These are phyloP conservation scores for Etheostoma nigrum DNA, from an alignment of 2,797 vertebrate species.

Conservation along the genomic window DNA sequence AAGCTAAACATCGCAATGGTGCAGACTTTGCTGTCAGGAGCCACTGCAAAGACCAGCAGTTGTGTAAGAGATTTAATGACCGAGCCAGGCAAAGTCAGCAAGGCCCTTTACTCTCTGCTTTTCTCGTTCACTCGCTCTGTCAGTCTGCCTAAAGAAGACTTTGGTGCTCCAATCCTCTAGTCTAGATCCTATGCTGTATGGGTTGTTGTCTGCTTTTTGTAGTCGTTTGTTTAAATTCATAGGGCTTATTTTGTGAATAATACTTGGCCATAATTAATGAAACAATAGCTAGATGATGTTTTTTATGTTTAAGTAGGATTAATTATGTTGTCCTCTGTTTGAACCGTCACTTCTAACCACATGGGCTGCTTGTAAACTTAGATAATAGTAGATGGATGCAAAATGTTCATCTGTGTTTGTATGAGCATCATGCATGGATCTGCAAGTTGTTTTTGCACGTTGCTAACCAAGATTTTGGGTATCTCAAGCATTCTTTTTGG, in stretches of 20 bases:
- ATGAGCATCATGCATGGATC: not conserved
- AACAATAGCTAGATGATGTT: constrained; percentile 4
- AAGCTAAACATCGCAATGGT: constrained; percentile 35
- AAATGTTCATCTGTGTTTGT: not conserved
- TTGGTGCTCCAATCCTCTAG: not conserved
- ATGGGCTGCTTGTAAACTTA: constrained; percentile 5
- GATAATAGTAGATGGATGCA: constrained; percentile 36
- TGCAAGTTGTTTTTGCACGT: constrained; percentile 6
- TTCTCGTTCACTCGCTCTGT: constrained; percentile 43
- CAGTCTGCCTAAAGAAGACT: constrained; percentile 31
- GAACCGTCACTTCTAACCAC: constrained; percentile 13
- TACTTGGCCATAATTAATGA: not conserved
- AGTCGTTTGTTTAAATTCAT: constrained; percentile 9
- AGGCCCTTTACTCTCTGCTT: constrained; percentile 40
- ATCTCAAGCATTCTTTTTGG: constrained; percentile 17
- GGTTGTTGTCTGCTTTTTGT: constrained; percentile 1
- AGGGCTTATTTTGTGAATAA: not conserved
- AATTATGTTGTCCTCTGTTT: constrained; percentile 28
- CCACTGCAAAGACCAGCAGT: constrained; percentile 60
- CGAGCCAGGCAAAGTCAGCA: constrained; percentile 48
- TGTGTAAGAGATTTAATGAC: constrained; percentile 68
- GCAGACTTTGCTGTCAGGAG: constrained; percentile 62
- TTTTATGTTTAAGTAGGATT: constrained; percentile 15
- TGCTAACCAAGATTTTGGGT: not conserved
- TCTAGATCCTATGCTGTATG: not conserved